Percentiles rank a stretch among this genome's conserved stretches.
Evolutionary conservation across 2,113 vertebrate species (phyloP).

Genomic region (Enhydra lutris): DNA sequence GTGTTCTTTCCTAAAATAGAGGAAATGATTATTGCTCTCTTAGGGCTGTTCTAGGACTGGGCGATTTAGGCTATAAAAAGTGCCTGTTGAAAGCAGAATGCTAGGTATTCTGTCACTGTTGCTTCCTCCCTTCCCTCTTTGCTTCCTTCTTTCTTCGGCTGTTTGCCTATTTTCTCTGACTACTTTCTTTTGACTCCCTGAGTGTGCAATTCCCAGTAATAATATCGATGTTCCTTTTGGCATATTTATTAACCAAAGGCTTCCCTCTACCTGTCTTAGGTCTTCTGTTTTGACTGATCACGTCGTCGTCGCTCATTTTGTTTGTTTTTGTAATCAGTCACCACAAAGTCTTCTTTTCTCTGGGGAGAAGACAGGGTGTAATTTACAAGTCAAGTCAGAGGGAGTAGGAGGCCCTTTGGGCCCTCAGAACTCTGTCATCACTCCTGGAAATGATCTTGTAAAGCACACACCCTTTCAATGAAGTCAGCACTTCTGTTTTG

Average conservation of each 20-base stretch:
- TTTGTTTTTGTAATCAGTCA: not conserved
- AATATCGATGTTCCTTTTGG: not conserved
- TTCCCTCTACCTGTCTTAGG: not conserved
- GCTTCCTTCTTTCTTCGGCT: not conserved
- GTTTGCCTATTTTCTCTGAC: not conserved
- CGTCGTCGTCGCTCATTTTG: not conserved
- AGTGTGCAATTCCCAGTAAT: not conserved
- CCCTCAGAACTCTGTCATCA: not conserved
- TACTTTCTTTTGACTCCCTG: not conserved
- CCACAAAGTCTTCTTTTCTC: not conserved
- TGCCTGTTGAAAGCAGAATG: not conserved
- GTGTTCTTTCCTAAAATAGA: not conserved
- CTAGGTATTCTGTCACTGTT: not conserved
- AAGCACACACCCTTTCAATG: not conserved
- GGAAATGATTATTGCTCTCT: not conserved
- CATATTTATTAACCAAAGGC: not conserved
- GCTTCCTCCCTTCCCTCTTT: not conserved
- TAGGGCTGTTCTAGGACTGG: not conserved
- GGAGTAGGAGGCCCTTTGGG: not conserved
- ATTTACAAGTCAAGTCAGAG: not conserved
- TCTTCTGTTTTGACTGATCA: not conserved
- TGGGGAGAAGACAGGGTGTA: not conserved
- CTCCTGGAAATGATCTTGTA: not conserved
- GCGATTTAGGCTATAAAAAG: not conserved
- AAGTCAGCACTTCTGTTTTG: constrained; percentile 19